Conservation (phyloP, 2,888 invertebrate species). For the Dioctria linearis region DNA sequence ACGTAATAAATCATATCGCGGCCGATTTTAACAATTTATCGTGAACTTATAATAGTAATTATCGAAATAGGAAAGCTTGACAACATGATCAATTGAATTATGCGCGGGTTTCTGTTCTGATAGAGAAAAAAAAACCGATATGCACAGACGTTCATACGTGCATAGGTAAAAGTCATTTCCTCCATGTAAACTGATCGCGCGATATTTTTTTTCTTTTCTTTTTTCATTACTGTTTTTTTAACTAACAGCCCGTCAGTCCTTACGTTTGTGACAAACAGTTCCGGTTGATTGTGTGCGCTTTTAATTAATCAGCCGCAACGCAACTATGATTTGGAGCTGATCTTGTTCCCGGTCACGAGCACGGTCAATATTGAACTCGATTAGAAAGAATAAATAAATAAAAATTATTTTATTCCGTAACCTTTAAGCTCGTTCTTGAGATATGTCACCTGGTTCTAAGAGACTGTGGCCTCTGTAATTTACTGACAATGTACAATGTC, state of each 20-base stretch:
- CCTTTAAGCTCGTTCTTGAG: slow-evolving; percentile 18
- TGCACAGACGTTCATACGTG: too few relatives aligned
- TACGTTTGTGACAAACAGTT: slow-evolving; percentile 1
- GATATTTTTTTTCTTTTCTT: slow-evolving; percentile 9
- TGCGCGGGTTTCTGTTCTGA: too few relatives aligned
- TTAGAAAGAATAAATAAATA: neutral
- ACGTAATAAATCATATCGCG: too few relatives aligned
- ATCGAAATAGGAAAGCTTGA: too few relatives aligned
- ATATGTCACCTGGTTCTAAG: neutral
- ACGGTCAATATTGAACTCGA: too few relatives aligned
- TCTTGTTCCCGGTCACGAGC: slow-evolving; percentile 14
- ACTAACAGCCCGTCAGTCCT: neutral
- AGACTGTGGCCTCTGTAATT: neutral
- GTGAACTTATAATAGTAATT: too few relatives aligned
- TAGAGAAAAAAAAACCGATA: too few relatives aligned
- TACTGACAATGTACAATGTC: slow-evolving; percentile 5
- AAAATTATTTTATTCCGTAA: neutral
- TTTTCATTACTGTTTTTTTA: too few relatives aligned
- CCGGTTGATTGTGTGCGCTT: slow-evolving; percentile 27
- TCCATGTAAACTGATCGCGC: slow-evolving; percentile 28
- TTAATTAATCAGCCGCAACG: slow-evolving; percentile 21
- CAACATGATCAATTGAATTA: too few relatives aligned
- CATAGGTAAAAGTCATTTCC: neutral
- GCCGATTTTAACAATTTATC: too few relatives aligned
- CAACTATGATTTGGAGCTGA: neutral